A percentile compares a stretch with the other conserved stretches of the same genome.
Conservation (phyloP, 1,140 invertebrate species). For the Trachelipus rathkii region DNA sequence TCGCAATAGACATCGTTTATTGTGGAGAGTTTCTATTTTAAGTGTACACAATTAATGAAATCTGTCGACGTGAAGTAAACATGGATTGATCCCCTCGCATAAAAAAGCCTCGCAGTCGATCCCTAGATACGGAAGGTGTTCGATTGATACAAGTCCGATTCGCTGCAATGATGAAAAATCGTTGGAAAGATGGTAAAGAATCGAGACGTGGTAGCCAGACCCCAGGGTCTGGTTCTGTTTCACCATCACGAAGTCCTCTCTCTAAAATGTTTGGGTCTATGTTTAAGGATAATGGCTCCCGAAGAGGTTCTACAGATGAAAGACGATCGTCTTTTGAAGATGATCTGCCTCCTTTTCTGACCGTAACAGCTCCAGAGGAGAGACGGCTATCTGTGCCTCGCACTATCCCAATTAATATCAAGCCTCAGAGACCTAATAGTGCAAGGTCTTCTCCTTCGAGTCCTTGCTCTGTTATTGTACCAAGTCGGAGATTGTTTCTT, state of each 20-base stretch:
- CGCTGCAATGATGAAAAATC: not conserved
- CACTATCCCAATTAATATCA: not conserved
- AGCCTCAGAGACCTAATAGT: not conserved
- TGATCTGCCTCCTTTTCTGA: not conserved
- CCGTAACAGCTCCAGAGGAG: too few species aligned
- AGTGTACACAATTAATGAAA: too few species aligned
- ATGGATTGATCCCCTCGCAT: not conserved
- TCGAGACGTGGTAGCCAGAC: not conserved
- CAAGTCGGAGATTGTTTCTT: not conserved
- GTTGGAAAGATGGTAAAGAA: not conserved
- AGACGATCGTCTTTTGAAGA: not conserved
- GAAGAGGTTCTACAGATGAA: not conserved
- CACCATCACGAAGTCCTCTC: not conserved
- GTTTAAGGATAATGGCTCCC: not conserved
- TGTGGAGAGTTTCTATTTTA: too few species aligned
- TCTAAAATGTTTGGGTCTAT: not conserved
- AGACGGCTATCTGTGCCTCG: not conserved
- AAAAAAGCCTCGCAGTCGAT: not conserved
- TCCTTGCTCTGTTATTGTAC: not conserved
- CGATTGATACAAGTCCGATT: not conserved
- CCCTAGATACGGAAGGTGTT: not conserved
- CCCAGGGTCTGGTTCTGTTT: not conserved
- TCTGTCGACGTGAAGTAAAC: too few species aligned
- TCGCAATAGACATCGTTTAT: too few species aligned
- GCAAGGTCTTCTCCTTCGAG: not conserved